Evolutionary conservation across 2,797 vertebrate genomes (phyloP).

Genomic region (Neosalanx taihuensis): DNA sequence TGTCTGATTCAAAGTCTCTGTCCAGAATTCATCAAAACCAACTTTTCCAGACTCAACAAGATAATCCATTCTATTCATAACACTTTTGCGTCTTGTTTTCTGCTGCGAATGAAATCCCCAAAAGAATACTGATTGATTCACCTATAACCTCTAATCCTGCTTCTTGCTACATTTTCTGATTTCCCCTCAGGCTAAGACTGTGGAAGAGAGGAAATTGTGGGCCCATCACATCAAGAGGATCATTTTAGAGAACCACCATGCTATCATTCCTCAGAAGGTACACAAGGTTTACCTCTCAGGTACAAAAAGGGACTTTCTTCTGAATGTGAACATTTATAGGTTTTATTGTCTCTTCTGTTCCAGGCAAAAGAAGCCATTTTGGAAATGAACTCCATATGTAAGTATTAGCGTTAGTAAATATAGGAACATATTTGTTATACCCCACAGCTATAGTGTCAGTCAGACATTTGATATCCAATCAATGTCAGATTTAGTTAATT

Average conservation of each 20-base stretch:
- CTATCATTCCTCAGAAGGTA: slow-evolving; percentile 91
- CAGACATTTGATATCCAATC: not conserved
- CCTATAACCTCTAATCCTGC: not conserved
- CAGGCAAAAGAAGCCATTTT: slow-evolving; percentile 94
- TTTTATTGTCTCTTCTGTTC: slow-evolving; percentile 40
- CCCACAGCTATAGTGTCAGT: not conserved
- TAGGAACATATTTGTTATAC: not conserved
- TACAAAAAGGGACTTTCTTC: too few relatives aligned
- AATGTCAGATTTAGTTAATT: not conserved
- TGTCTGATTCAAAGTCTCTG: not conserved
- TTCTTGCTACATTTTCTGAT: not conserved
- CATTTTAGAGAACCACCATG: slow-evolving; percentile 91
- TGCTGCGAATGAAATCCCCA: slow-evolving; percentile 1
- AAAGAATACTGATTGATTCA: not conserved
- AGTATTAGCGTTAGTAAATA: slow-evolving; percentile 58
- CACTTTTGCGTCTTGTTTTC: not conserved
- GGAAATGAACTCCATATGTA: slow-evolving; percentile 90
- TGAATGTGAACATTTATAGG: not conserved
- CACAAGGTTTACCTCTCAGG: not conserved
- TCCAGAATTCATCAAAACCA: slow-evolving; percentile 3
- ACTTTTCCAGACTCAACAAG: not conserved
- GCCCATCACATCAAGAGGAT: slow-evolving; percentile 94
- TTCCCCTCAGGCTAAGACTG: slow-evolving; percentile 76
- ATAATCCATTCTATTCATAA: not conserved
- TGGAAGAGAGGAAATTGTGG: slow-evolving; percentile 89